Conservation (phyloP, 92 coral and sea anemone species). For the Epizoanthus ramosus region DNA sequence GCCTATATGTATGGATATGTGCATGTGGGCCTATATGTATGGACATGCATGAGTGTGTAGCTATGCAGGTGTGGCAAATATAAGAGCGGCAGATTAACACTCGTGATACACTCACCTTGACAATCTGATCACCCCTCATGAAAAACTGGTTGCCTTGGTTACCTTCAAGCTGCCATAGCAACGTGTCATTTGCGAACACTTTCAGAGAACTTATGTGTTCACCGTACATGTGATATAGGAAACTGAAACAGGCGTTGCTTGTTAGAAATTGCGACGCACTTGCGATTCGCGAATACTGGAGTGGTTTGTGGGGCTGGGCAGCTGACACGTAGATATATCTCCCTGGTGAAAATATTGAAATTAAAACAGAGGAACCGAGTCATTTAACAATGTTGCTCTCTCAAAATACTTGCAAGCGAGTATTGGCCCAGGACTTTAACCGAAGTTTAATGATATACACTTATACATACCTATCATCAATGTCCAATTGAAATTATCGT, state of each 20-base stretch:
- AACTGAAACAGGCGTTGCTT: constrained; percentile 17
- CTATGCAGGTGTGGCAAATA: neutral
- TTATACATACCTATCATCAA: constrained; percentile 13
- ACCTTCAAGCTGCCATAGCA: constrained; percentile 38
- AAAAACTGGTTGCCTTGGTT: constrained; percentile 40
- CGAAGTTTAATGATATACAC: no score
- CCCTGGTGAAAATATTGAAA: neutral
- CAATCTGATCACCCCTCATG: constrained; percentile 16
- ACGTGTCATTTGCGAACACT: constrained; percentile 9
- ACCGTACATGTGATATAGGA: constrained; percentile 33
- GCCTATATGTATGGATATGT: neutral
- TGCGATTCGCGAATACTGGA: constrained; percentile 17
- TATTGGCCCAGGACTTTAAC: neutral
- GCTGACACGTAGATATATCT: constrained; percentile 26
- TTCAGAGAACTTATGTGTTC: constrained; percentile 2
- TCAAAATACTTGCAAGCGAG: neutral
- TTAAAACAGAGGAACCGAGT: neutral
- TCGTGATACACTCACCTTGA: neutral
- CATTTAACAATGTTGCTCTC: neutral
- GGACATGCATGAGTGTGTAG: neutral
- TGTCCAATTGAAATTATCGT: constrained; percentile 29
- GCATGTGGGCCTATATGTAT: neutral
- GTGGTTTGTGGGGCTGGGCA: constrained; percentile 12
- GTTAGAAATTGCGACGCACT: constrained; percentile 12
- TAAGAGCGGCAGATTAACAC: neutral